phyloP scores from a whole-genome alignment of 1,140 invertebrate genomes.

The Drosophila bocki region DNA sequence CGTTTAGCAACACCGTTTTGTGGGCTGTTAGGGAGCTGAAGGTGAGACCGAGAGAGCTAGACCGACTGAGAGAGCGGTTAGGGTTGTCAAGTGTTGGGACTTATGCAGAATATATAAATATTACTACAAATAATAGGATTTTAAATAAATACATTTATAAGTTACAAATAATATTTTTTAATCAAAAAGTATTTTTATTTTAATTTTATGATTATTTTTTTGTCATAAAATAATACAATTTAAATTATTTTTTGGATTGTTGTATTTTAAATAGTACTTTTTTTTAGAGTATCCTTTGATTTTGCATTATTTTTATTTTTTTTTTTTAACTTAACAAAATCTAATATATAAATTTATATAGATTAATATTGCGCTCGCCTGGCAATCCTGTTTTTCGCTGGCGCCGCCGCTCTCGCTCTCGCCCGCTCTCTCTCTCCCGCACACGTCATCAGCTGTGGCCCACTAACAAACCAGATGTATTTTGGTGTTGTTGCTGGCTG shows the following conservation, averaged over 20 bases:
- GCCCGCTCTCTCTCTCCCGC: conserved; percentile 31
- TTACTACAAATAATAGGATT: neutral
- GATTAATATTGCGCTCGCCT: neutral
- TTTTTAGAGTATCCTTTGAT: no score
- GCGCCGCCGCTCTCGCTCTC: conserved; percentile 55
- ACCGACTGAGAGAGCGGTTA: neutral
- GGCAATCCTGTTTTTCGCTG: conserved; percentile 55
- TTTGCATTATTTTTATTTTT: no score
- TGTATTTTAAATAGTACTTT: no score
- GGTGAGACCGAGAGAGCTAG: conserved; percentile 7
- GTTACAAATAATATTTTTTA: neutral
- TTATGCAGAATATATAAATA: neutral
- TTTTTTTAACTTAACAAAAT: no score
- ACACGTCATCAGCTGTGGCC: conserved; percentile 75
- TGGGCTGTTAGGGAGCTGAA: neutral
- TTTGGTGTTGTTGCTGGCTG: conserved; percentile 55
- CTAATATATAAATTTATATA: neutral
- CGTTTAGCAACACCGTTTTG: conserved; percentile 57
- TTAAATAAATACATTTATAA: neutral
- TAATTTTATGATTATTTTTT: no score
- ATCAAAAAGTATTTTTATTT: no score
- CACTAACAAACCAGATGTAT: conserved; percentile 47
- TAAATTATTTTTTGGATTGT: no score
- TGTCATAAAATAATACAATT: no score
- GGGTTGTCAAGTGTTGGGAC: conserved; percentile 29